phyloP scores from a whole-genome alignment of 1,140 invertebrate species.

The Drosophila pseudoobscura region DNA sequence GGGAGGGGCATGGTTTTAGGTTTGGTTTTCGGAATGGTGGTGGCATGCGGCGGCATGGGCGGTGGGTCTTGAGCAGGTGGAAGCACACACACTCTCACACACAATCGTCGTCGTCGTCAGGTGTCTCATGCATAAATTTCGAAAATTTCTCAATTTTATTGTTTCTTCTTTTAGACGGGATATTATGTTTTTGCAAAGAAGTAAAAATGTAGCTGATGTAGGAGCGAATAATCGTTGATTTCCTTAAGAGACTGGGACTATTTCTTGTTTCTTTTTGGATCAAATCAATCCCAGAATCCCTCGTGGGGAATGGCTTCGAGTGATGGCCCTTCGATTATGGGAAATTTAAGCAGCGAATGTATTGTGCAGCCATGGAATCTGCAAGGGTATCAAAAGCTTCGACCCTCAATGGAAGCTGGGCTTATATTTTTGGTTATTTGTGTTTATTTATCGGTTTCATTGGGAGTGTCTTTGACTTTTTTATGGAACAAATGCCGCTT shows the following conservation, averaged over 20 bases:
- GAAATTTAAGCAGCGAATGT: neutral
- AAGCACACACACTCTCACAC: slow-evolving; percentile 20
- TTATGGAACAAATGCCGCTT: slow-evolving; percentile 43
- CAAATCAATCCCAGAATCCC: too few relatives aligned
- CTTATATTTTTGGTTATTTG: slow-evolving; percentile 12
- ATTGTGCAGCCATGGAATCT: too few relatives aligned
- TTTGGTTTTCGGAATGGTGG: neutral
- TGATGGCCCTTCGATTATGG: slow-evolving; percentile 1
- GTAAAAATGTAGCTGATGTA: too few relatives aligned
- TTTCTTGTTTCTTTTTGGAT: too few relatives aligned
- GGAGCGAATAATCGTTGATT: too few relatives aligned
- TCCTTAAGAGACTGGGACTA: too few relatives aligned
- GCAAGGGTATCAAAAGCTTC: too few relatives aligned
- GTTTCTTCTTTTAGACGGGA: slow-evolving; percentile 42
- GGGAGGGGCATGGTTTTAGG: slow-evolving; percentile 12
- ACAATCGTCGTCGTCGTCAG: slow-evolving; percentile 35
- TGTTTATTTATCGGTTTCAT: slow-evolving; percentile 55
- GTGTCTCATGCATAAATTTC: slow-evolving; percentile 75
- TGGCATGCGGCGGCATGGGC: neutral
- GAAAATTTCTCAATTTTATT: slow-evolving; percentile 81
- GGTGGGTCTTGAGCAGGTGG: slow-evolving; percentile 27
- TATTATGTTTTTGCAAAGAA: too few relatives aligned
- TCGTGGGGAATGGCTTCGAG: too few relatives aligned
- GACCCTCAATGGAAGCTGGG: too few relatives aligned
- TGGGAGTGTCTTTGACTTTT: slow-evolving; percentile 29